Evolutionary conservation across 2,113 vertebrate species (phyloP).

Genomic region (Glaucidium brasilianum): DNA sequence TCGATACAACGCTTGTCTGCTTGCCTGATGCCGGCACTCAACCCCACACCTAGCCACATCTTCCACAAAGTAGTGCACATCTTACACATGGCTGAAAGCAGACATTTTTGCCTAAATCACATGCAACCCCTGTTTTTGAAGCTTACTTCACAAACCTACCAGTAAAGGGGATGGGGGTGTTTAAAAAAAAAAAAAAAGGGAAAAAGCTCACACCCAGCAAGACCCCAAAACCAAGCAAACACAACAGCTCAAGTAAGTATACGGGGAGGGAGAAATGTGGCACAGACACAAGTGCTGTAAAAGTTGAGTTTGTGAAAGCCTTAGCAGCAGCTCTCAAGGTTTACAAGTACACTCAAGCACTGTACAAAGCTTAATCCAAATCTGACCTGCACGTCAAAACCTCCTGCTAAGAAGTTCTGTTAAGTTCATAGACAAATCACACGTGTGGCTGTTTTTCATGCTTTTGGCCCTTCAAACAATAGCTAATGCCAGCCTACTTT

Average conservation of each 20-base stretch:
- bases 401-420: background rate
- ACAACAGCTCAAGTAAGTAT: background rate
- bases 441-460: accelerated
- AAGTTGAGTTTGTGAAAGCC: background rate
- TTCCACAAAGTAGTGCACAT: background rate
- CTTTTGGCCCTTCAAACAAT: background rate
- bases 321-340: background rate
- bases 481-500: background rate
- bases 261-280: background rate
- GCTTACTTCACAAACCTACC: background rate
- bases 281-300: background rate
- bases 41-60: background rate
- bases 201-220: background rate
- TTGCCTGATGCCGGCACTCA: accelerated
- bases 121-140: accelerated
- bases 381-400: background rate
- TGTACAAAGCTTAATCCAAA: background rate
- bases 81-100: background rate
- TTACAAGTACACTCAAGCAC: background rate
- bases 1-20: background rate
- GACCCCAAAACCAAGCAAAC: background rate
- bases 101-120: background rate
- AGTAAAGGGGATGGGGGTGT: background rate
- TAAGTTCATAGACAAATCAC: background rate
- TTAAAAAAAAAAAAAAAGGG: background rate